Base-by-base conservation (phyloP, 2,888 invertebrate genomes). In the Sphaerophoria taeniata region DNA sequence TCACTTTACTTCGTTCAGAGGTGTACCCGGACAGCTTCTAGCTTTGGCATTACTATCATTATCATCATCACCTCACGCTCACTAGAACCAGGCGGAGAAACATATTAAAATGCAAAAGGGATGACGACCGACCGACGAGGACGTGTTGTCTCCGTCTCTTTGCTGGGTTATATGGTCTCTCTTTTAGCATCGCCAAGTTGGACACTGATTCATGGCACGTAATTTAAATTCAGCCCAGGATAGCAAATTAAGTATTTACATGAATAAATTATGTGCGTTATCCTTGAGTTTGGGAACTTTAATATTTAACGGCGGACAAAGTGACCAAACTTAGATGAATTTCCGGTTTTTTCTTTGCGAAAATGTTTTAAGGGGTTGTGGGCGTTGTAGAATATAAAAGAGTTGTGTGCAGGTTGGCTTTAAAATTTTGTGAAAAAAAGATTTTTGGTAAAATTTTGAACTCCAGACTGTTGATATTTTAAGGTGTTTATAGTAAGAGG, bases 191-290 rank as follows among this genome's bases (percentile, higher is more conserved):
- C 58, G 49, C 60, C 11, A 75, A 71, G 24, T 75, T 79, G 60
- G 74, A 79, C 85, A 81, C 77, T 85, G 85, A 85, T 85, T 85
- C 85, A 80, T 81, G 85, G 76, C 85, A 85, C 76, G 81, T 81
- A 85, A 81, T 85, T 85, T 85, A 81, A 85, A 85, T 81, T 85
- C 85, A 77, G 76, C 81, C 76, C 72, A 72, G 81, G 81, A 77
- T 73, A 85, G 76, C 81, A 80, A 85, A 85, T 85, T 85, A 85
- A 77, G 81, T 76, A 85, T 85, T 80, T 85, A 85, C 85, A 85
- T 85, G 81, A 85, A 85, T 85, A 85, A 85, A 85, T 85, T 81
- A 76, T 76, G 81, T 85, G 81, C 81, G 69, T 85, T 85, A 81
- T 85, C 85, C 69, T 51, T 16, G 63, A 63, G 47, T 34, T 24